Conservation (phyloP, 2,113 vertebrate species). For the Ellobius talpinus region DNA sequence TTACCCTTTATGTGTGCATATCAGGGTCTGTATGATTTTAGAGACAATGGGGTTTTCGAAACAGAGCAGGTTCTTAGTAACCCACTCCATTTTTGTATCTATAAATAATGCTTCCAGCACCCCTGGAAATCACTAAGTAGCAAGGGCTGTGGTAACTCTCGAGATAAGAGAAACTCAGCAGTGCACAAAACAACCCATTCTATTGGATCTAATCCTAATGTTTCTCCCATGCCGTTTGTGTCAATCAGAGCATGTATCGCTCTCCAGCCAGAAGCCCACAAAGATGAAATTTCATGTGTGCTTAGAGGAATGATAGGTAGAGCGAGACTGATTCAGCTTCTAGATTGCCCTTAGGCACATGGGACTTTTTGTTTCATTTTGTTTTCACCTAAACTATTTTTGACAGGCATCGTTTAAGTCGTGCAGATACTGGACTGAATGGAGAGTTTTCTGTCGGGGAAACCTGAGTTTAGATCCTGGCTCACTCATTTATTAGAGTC, state of each 20-base stretch:
- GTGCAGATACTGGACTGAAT: neutral
- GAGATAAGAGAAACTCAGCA: neutral
- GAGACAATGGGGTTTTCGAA: constrained; percentile 24
- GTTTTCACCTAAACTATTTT: constrained; percentile 1
- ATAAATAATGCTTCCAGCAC: constrained; percentile 3
- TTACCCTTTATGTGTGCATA: constrained; percentile 45
- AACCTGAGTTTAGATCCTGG: constrained; percentile 54
- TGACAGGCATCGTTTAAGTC: neutral
- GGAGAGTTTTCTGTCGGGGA: constrained; percentile 6
- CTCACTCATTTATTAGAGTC: constrained; percentile 38
- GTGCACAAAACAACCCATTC: neutral
- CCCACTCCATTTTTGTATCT: constrained; percentile 19
- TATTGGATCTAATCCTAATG: neutral
- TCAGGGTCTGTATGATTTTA: constrained; percentile 46
- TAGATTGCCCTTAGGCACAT: neutral
- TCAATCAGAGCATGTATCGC: constrained; percentile 4
- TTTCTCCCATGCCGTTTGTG: neutral
- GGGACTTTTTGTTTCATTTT: neutral
- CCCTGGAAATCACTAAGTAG: constrained; percentile 15
- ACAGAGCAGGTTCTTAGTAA: neutral
- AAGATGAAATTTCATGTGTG: neutral
- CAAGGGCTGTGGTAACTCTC: neutral
- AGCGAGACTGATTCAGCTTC: neutral
- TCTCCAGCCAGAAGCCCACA: neutral
- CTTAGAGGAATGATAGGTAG: neutral